Percentiles rank a stretch among this genome's conserved stretches.
Conservation (phyloP, 2,888 invertebrate species). For the Orthosia cruda region DNA sequence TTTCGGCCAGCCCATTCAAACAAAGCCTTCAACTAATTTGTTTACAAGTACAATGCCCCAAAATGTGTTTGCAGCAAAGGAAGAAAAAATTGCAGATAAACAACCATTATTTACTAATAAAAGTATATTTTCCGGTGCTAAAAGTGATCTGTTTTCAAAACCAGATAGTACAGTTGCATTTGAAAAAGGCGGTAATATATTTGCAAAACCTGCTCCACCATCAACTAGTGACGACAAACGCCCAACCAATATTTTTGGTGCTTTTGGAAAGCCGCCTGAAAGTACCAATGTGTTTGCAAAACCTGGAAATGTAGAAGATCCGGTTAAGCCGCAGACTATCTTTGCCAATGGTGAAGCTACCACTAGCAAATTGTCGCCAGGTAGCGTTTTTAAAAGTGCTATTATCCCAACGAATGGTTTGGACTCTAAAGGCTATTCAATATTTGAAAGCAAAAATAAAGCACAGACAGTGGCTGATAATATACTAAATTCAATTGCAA, state of each 20-base stretch:
- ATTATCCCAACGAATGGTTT: constrained; percentile 71
- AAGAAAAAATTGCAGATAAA: constrained; percentile 35
- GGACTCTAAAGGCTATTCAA: constrained; percentile 78
- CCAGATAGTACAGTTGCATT: constrained; percentile 70
- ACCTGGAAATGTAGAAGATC: constrained; percentile 40
- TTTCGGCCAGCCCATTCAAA: constrained; percentile 62
- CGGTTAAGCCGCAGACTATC: constrained; percentile 64
- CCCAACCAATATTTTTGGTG: constrained; percentile 80
- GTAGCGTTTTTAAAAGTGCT: constrained; percentile 85
- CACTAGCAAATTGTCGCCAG: constrained; percentile 78
- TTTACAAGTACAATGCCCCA: constrained; percentile 52
- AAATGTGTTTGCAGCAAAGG: constrained; percentile 57
- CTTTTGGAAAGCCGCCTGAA: constrained; percentile 74
- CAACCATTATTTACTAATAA: constrained; percentile 52
- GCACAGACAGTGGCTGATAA: constrained; percentile 82
- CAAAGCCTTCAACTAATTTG: constrained; percentile 59
- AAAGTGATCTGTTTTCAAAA: constrained; percentile 71
- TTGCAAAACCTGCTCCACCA: constrained; percentile 71
- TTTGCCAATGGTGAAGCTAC: constrained; percentile 77
- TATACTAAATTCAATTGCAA: constrained; percentile 81
- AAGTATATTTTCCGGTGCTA: constrained; percentile 65
- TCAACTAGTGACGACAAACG: constrained; percentile 67
- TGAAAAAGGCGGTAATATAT: constrained; percentile 76
- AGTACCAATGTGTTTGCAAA: constrained; percentile 70
- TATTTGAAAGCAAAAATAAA: constrained; percentile 87